phyloP scores from a whole-genome alignment of 2,113 vertebrate genomes.

The Otocyon megalotis region DNA sequence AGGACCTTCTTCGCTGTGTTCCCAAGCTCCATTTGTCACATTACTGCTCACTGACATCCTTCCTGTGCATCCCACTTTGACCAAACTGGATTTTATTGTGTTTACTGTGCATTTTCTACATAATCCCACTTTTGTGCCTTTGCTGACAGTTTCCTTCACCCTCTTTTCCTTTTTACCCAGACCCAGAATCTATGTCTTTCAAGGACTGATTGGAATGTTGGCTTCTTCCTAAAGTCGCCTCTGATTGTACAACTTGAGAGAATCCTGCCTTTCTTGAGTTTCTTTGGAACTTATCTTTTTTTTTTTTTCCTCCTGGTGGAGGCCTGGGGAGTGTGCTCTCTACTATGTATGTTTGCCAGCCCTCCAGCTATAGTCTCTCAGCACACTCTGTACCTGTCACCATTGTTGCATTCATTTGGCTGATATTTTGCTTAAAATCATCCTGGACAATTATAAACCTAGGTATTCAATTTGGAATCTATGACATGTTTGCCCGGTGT shows the following conservation, averaged over 20 bases:
- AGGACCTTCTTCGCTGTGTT: not conserved
- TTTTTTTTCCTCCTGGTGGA: fast-evolving
- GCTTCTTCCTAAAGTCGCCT: not conserved
- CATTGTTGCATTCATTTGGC: not conserved
- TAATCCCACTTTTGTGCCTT: not conserved
- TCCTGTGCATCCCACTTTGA: fast-evolving
- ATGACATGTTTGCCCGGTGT: not conserved
- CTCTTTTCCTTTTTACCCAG: not conserved
- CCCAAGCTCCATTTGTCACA: fast-evolving
- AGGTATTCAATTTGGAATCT: not conserved
- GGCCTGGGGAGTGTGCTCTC: fast-evolving
- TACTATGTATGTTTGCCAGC: not conserved
- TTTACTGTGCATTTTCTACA: not conserved
- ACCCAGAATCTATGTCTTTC: not conserved
- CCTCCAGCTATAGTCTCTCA: not conserved
- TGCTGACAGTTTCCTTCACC: not conserved
- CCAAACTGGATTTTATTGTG: not conserved
- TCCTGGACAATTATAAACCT: not conserved
- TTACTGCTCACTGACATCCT: not conserved
- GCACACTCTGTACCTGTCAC: not conserved
- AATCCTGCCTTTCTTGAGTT: not conserved
- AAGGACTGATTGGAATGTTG: not conserved
- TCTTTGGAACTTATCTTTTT: not conserved
- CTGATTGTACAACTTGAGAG: not conserved
- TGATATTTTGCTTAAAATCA: not conserved